Evolutionary conservation across 2,113 vertebrate genomes (phyloP), one percentile per base, ranked within the genome.

Genomic region (Atherinomorus stipes): DNA sequence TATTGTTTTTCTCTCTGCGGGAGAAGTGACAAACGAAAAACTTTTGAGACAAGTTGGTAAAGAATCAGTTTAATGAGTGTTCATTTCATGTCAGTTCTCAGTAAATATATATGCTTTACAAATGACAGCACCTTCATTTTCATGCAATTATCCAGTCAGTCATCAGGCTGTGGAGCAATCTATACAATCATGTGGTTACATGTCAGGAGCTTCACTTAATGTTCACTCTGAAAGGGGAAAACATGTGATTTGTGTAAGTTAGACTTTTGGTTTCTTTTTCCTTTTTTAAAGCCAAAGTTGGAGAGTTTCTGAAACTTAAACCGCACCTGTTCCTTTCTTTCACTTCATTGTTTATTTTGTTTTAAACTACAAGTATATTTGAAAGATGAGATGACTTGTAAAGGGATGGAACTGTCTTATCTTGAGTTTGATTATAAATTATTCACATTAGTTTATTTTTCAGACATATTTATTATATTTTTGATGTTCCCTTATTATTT

Each of bases 41-140:
- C 15, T 15, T 56, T 70, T n/a, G 37, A 59, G 25, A n/a, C 7
- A 70, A 50, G 26, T 19, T 57, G 42, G 13, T 49, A 11, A 45
- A 15, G 16, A 64, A 64, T 26, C 4, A 19, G 9, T 50, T 16
- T 49, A 15, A 45, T 1, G 15, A 19, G 18, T 21, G 51, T 65
- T 28, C 54, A 49, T 64, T 73, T 64, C 21, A 15, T 52, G 23
- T 42, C 62, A 65, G 4, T 50, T 65, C 53, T 42, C 31, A 31
- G 31, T 59, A 63, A 64, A 64, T 56, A 56, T 18, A 40, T 62
- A 7, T 58, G 40, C 15, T 49, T 49, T 50, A 19, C n/a, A 44
- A 65, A 22, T 65, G 71, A 64, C 62, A 52, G 71, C 47, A 34
- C 42, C 44, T 51, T 10, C 34, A 44, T 31, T 37, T 64, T 26